Evolutionary conservation across 2,113 vertebrate genomes (phyloP), one percentile per base, ranked within the genome.

Genomic region (Gallinago jamesoni): DNA sequence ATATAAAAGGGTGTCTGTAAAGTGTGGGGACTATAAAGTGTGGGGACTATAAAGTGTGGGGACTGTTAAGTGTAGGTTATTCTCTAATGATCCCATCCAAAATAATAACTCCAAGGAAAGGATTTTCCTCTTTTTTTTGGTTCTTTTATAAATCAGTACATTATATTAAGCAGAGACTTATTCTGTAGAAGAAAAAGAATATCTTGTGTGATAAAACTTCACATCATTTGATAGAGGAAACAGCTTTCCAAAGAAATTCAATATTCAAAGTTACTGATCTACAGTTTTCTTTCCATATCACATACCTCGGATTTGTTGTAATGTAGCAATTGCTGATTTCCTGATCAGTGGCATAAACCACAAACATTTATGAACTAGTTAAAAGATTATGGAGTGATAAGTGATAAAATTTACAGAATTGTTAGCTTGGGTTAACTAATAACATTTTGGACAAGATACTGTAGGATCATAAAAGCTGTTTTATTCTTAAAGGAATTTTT

Each of bases 361-460:
- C 22, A 57, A 75, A 24, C 5, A 6, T 63, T 50, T 33, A n/a
- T 81, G 60, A 78, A 62, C 7, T 0, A 0, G 6, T 82, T 76
- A 60, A 83, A 84, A 77, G 50, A 28, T 47, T 48, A 35, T 1
- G 3, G 24, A 14, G 9, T 9, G 18, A 53, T 60, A 66, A 69
- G 4, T 2, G 67, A 33, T 43, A 62, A 15, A 41, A 33, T 33
- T 19, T 43, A 48, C 12, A 48, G 20, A 89, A 30, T 7, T 90
- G 2, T 64, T 62, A 50, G 9, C 53, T 80, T 91, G 73, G 10
- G 9, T 78, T 69, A 74, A 43, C 10, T 35, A 17, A 27, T 64
- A 57, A 47, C 3, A 25, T 77, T 11, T 76, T 77, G 27, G 45
- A 30, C 12, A 69, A 57, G 25, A 47, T 48, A 30, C 10, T 16